Evolutionary conservation across 2,113 vertebrate genomes (phyloP).

Genomic region (Lycocorax pyrrhopterus): DNA sequence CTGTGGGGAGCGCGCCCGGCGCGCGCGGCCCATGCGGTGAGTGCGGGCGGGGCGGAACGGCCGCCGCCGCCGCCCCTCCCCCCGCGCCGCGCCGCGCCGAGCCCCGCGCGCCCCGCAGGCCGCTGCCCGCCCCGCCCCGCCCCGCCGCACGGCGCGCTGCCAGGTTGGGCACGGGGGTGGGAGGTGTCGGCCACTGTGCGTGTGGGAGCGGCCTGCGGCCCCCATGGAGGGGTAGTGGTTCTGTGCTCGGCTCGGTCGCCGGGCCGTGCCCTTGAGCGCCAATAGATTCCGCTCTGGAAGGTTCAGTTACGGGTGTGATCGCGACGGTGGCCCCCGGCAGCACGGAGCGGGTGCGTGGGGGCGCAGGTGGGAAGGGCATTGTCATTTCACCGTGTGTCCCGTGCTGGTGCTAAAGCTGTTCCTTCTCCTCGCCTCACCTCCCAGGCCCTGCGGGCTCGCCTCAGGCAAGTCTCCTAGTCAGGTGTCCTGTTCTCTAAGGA

Average conservation of each 20-base stretch:
- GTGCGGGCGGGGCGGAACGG: no score
- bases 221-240: background rate
- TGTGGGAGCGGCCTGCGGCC: background rate
- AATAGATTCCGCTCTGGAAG: background rate
- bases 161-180: background rate
- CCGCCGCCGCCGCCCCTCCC: no score
- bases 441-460: background rate
- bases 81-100: no score
- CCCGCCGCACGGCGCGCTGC: background rate
- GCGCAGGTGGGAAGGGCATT: background rate
- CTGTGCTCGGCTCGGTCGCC: background rate
- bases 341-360: background rate
- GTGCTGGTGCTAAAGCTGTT: background rate
- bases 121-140: background rate
- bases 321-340: background rate
- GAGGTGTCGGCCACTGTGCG: background rate
- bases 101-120: background rate
- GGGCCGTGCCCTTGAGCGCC: background rate
- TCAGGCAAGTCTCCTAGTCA: background rate
- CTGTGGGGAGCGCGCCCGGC: no score
- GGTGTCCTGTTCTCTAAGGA: background rate
- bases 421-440: background rate
- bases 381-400: background rate
- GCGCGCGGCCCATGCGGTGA: no score
- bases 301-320: background rate